Evolutionary conservation across 2,888 invertebrate genomes (phyloP).

Genomic region (Drosophila fungiperda): DNA sequence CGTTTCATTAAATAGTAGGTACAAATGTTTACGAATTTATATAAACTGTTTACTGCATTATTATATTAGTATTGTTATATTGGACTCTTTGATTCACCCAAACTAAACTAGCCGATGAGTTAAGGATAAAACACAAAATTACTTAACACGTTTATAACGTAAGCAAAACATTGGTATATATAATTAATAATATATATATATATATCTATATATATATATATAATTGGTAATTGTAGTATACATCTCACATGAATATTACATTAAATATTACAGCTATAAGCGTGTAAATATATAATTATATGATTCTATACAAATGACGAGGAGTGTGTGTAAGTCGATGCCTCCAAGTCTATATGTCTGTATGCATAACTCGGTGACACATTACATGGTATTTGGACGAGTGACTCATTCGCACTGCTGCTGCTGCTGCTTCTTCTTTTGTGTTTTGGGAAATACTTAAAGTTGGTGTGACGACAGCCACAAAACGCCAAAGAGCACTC

Average conservation of each 20-base stretch:
- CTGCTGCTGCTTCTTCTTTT: not conserved
- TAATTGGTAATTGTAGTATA: not conserved
- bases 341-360: constrained; percentile 28
- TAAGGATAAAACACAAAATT: not conserved
- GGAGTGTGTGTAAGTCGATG: constrained; percentile 22
- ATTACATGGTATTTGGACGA: constrained; percentile 46
- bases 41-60: constrained; percentile 9
- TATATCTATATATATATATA: too few species aligned
- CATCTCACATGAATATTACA: not conserved
- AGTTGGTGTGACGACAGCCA: constrained; percentile 34
- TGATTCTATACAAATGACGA: not conserved
- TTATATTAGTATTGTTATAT: not conserved
- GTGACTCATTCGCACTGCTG: constrained; percentile 37
- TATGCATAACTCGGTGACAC: constrained; percentile 50
- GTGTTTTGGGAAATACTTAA: constrained; percentile 52
- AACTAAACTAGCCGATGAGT: not conserved
- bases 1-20: constrained; percentile 10
- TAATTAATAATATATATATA: too few species aligned
- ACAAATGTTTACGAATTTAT: constrained; percentile 1
- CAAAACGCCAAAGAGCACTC: constrained; percentile 4
- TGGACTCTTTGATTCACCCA: not conserved
- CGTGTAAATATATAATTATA: not conserved
- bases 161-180: not conserved
- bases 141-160: not conserved
- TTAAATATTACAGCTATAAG: not conserved